These are phyloP conservation scores for Protobothrops flavoviridis DNA, from an alignment of 2,113 vertebrate species.

Conservation along the genomic window DNA sequence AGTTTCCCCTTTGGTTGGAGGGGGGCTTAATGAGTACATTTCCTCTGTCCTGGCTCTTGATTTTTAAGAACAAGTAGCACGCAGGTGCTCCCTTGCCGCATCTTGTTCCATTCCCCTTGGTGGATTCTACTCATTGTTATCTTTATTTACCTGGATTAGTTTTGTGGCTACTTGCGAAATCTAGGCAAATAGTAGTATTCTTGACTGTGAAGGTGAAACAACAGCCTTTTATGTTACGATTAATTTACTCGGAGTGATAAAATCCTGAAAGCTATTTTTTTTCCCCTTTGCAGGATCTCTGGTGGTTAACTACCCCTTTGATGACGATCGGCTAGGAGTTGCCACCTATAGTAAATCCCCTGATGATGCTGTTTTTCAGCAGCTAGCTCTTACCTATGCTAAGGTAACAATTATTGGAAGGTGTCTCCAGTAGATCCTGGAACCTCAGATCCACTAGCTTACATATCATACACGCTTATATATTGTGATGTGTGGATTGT, in stretches of 20 bases:
- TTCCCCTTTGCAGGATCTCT: slow-evolving; percentile 80
- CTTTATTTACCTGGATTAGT: neutral
- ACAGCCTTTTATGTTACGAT: neutral
- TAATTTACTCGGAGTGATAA: neutral
- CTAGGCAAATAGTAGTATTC: slow-evolving; percentile 17
- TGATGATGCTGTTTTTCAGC: slow-evolving; percentile 88
- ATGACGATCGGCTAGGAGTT: slow-evolving; percentile 79
- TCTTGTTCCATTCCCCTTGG: neutral
- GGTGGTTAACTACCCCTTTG: slow-evolving; percentile 97
- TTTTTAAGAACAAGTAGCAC: neutral
- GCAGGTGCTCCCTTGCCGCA: neutral
- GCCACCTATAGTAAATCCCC: slow-evolving; percentile 84
- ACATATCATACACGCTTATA: neutral
- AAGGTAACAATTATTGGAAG: slow-evolving; percentile 73
- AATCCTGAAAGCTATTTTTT: slow-evolving; percentile 3
- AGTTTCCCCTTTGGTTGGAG: neutral
- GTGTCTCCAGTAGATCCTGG: neutral
- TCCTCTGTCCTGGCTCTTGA: neutral
- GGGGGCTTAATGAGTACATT: no score
- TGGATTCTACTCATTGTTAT: neutral
- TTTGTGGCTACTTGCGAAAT: slow-evolving; percentile 5
- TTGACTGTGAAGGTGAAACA: neutral
- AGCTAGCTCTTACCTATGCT: slow-evolving; percentile 87
- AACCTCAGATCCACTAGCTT: neutral
- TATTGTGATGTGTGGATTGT: neutral